Percentiles rank a stretch among this genome's conserved stretches.
phyloP scores from a whole-genome alignment of 1,140 invertebrate genomes.

The Venustaconcha ellipsiformis region DNA sequence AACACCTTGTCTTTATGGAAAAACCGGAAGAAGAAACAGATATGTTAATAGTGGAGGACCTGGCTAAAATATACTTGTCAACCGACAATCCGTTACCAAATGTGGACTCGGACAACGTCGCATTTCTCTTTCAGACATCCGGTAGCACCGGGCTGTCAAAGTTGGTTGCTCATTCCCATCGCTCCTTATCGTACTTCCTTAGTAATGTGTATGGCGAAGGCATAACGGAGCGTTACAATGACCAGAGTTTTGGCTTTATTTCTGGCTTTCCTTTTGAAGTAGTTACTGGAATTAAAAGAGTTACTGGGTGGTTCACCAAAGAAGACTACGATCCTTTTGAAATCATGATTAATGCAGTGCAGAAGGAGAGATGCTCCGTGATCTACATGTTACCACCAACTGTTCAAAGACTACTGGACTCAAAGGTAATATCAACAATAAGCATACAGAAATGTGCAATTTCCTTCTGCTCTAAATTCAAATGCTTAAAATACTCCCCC shows the following conservation, averaged over 20 bases:
- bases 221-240: not conserved
- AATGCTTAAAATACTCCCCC: too few relatives aligned
- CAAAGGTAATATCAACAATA: too few relatives aligned
- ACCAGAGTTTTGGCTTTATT: conserved; percentile 12
- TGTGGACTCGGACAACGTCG: not conserved
- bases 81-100: conserved; percentile 1
- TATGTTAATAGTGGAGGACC: conserved; percentile 1
- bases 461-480: too few relatives aligned
- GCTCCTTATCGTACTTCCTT: not conserved
- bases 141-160: conserved; percentile 18
- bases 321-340: not conserved
- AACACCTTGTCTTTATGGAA: not conserved
- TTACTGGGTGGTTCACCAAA: not conserved
- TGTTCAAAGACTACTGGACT: too few relatives aligned
- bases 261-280: conserved; percentile 13
- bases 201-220: not conserved
- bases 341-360: not conserved
- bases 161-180: conserved; percentile 5
- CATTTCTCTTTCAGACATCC: conserved; percentile 2
- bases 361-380: not conserved
- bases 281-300: conserved; percentile 1
- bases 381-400: not conserved
- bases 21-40: not conserved
- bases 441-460: too few relatives aligned
- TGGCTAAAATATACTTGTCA: not conserved